Conservation (phyloP, 2,888 invertebrate genomes). For the Zygogramma bicolorata region DNA sequence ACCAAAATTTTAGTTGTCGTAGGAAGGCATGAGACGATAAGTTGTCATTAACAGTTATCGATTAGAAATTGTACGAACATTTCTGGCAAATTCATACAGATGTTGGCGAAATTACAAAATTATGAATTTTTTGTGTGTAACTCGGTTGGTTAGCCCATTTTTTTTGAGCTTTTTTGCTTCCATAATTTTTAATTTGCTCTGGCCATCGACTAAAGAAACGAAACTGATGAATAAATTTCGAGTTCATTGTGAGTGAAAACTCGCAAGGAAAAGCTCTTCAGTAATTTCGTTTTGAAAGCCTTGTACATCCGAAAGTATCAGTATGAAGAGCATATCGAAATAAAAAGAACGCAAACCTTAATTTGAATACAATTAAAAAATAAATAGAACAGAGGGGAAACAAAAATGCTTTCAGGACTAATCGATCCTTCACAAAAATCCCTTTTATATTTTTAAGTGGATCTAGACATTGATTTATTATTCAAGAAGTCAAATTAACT, state of each 20-base stretch:
- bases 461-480: constrained; percentile 63
- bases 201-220: constrained; percentile 22
- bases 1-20: constrained; percentile 10
- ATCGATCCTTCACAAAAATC: constrained; percentile 57
- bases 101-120: not conserved
- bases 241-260: not conserved
- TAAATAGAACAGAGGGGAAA: constrained; percentile 56
- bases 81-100: not conserved
- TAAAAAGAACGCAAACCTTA: constrained; percentile 42
- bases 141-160: constrained; percentile 32
- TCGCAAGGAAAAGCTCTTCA: constrained; percentile 27
- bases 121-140: not conserved
- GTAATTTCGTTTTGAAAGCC: constrained; percentile 34
- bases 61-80: not conserved
- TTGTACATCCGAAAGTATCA: constrained; percentile 36
- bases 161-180: constrained; percentile 32
- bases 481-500: constrained; percentile 49
- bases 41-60: not conserved
- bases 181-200: constrained; percentile 35
- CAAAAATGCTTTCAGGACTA: constrained; percentile 60
- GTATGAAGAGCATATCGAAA: constrained; percentile 38
- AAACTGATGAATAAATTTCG: constrained; percentile 26
- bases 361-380: constrained; percentile 58
- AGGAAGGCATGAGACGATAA: constrained; percentile 3
- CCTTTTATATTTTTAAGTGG: constrained; percentile 61